phyloP scores from a whole-genome alignment of 2,888 invertebrate genomes.

The Slavum lentiscoides region DNA sequence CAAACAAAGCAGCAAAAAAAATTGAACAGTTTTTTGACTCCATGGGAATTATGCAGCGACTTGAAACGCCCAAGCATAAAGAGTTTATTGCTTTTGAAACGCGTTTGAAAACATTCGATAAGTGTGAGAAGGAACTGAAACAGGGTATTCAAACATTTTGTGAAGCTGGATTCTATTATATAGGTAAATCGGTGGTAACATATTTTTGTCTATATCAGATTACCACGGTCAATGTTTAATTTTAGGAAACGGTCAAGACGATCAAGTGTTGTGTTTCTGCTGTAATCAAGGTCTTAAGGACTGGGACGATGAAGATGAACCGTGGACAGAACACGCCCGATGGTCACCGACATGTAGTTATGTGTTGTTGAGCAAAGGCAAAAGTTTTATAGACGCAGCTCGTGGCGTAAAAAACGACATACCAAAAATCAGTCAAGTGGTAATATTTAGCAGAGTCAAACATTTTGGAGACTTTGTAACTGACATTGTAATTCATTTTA shows the following conservation, averaged over 20 bases:
- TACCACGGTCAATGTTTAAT: background rate
- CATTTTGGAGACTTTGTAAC: too few relatives aligned
- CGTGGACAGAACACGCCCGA: slow-evolving; percentile 92
- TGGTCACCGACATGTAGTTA: slow-evolving; percentile 90
- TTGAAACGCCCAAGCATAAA: slow-evolving; percentile 68
- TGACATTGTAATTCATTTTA: slow-evolving; percentile 1
- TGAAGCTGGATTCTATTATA: slow-evolving; percentile 91
- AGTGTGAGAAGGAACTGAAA: slow-evolving; percentile 81
- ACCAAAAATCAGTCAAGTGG: slow-evolving; percentile 37
- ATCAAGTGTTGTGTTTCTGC: slow-evolving; percentile 89
- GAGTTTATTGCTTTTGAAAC: slow-evolving; percentile 72
- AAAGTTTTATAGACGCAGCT: slow-evolving; percentile 70
- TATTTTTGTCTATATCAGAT: background rate
- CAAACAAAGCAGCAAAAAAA: background rate
- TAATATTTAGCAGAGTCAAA: background rate
- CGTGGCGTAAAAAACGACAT: slow-evolving; percentile 28
- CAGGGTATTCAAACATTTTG: slow-evolving; percentile 80
- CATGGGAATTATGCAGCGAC: slow-evolving; percentile 57
- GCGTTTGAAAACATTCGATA: slow-evolving; percentile 71
- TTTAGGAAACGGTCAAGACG: slow-evolving; percentile 66
- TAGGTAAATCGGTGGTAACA: slow-evolving; percentile 64
- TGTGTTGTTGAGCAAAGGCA: slow-evolving; percentile 78
- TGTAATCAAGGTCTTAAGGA: slow-evolving; percentile 93
- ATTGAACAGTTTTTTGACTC: slow-evolving; percentile 19
- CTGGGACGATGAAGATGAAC: slow-evolving; percentile 88